Evolutionary conservation across 2,888 invertebrate genomes (phyloP), one percentile per base, ranked within the genome.

Genomic region (Drosophila atripex): DNA sequence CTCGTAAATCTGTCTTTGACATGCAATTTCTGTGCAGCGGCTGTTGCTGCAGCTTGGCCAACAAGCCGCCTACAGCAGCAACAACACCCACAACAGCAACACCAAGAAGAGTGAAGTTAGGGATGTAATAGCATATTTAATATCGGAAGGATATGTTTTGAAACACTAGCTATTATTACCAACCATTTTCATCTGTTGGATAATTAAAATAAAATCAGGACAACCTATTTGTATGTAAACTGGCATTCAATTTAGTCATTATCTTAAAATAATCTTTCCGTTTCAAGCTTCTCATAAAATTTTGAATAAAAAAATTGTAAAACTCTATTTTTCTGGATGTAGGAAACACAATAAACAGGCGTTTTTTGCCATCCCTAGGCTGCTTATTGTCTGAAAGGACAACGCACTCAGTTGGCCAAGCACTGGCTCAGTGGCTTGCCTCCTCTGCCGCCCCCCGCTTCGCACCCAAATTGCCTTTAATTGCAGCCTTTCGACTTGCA

Each of bases 1-100:
- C 66, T 86, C 84, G 80, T 86, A 87, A 86, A 86, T 85, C 86
- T 86, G 86, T 77, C 78, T 87, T 87, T 86, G 86, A 85, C 86
- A 87, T 85, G 87, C 80, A 85, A 86, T 86, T 87, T 78, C 54
- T 71, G 80, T 83, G 78, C 80, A 75, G 61, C 80, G 75, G 78
- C 86, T 86, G 83, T 82, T 80, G 83, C 83, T 82, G 73, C 80
- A 75, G 43, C 55, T 61, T 61, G 60, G 45, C 50, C 70, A 58
- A 18, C 54, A 57, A 68, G 59, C 70, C 50, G 21, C 39, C 18
- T 41, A 18, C 14, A 21, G 51, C 21, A 65, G 39, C 43, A 18
- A 55, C 55, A 57, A 56, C 32, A 52, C 18, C 49, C 56, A 58
- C 58, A 56, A 23, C 57, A 69, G 43, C 45, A 58, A 45, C 38